A percentile compares a stretch with the other conserved stretches of the same genome.
phyloP scores from a whole-genome alignment of 1,140 invertebrate species.

The Drosophila murphyi region DNA sequence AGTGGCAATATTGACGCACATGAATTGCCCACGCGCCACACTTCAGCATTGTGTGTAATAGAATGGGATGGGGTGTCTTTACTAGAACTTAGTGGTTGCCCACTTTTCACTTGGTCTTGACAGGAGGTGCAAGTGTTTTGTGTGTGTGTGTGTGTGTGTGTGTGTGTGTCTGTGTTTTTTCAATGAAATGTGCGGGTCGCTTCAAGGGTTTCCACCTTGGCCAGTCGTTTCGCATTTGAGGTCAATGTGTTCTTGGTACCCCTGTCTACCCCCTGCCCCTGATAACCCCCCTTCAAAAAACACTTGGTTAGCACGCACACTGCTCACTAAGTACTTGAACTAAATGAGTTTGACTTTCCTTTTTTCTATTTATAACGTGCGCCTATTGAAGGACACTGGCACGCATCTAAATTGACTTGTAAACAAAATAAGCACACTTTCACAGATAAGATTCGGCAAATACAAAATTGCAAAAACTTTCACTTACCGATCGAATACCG shows the following conservation, averaged over 20 bases:
- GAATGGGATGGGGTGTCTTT: slow-evolving; percentile 6
- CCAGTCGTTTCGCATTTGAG: slow-evolving; percentile 50
- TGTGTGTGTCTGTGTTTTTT: slow-evolving; percentile 42
- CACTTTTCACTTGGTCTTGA: slow-evolving; percentile 29
- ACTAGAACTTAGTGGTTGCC: slow-evolving; percentile 18
- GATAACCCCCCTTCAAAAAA: neutral
- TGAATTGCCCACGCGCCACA: slow-evolving; percentile 23
- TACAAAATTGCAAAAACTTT: neutral
- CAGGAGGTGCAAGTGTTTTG: slow-evolving; percentile 3
- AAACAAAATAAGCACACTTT: slow-evolving; percentile 40
- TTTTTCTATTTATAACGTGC: slow-evolving; percentile 59
- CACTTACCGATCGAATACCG: slow-evolving; percentile 84
- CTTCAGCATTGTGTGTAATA: slow-evolving; percentile 14
- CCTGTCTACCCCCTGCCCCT: neutral
- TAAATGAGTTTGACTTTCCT: slow-evolving; percentile 53
- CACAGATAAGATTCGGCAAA: slow-evolving; percentile 20
- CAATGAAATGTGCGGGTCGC: slow-evolving; percentile 61
- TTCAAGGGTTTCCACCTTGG: slow-evolving; percentile 46
- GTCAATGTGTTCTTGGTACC: slow-evolving; percentile 72
- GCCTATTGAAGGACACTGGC: slow-evolving; percentile 42
- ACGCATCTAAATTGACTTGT: slow-evolving; percentile 36
- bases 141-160: neutral
- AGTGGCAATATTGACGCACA: slow-evolving; percentile 42
- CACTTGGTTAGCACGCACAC: slow-evolving; percentile 39
- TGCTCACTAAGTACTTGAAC: slow-evolving; percentile 44